These are phyloP conservation scores for Holothuria scabra DNA, from an alignment of 53 echinoderm and acorn worm species.

Conservation along the genomic window DNA sequence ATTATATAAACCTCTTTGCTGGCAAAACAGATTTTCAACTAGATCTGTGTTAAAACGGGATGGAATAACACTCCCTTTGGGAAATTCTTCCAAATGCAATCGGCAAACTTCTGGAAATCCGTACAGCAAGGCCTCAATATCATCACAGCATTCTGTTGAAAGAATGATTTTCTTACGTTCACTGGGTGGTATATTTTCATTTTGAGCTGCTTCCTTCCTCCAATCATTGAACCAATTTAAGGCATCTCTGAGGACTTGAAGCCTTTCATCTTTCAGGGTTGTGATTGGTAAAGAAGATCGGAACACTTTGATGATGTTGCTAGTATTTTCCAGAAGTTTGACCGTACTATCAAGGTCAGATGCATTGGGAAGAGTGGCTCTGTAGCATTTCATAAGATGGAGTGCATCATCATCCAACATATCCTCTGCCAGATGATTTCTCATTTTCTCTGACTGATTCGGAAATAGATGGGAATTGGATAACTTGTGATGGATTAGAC, in stretches of 20 bases:
- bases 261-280: neutral
- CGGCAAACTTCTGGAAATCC: constrained; percentile 27
- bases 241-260: neutral
- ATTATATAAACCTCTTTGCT: constrained; percentile 1
- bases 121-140: neutral
- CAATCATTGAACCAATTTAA: neutral
- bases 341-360: constrained; percentile 27
- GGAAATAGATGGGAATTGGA: neutral
- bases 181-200: neutral
- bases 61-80: constrained; percentile 4
- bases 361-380: neutral
- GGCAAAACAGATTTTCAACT: constrained; percentile 30
- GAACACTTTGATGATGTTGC: constrained; percentile 1
- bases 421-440: constrained; percentile 45
- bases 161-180: constrained; percentile 5
- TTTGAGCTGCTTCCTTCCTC: neutral
- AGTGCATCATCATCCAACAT: constrained; percentile 36
- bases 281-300: neutral
- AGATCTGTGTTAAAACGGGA: constrained; percentile 26
- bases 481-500: constrained; percentile 23
- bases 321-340: constrained; percentile 26
- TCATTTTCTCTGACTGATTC: constrained; percentile 35
- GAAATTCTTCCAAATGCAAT: constrained; percentile 12
- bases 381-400: constrained; percentile 23
- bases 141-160: constrained; percentile 43